Percentiles rank a stretch among this genome's conserved stretches.
Evolutionary conservation across 2,113 vertebrate genomes (phyloP).

Genomic region (Mobula hypostoma): DNA sequence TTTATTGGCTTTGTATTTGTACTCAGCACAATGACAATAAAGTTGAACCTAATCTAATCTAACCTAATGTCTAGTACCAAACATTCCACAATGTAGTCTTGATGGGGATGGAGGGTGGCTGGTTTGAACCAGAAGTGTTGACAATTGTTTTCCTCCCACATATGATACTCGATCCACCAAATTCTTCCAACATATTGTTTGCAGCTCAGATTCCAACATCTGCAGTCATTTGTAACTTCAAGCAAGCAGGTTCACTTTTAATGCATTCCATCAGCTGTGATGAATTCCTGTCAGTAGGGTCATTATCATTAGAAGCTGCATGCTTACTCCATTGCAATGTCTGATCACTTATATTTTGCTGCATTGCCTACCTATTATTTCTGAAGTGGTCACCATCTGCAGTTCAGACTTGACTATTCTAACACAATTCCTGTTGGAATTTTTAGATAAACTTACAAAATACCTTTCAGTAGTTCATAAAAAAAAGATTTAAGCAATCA

Average conservation of each 20-base stretch:
- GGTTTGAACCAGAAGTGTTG: no score
- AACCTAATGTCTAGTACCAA: not conserved
- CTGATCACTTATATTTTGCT: not conserved
- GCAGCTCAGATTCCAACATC: no score
- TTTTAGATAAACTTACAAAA: not conserved
- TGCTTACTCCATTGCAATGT: not conserved
- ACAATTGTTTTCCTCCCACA: no score
- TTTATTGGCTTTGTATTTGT: no score
- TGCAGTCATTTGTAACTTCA: not conserved
- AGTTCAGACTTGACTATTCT: not conserved
- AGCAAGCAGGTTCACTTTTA: not conserved
- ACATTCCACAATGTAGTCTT: not conserved
- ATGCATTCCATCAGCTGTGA: not conserved
- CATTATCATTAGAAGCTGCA: not conserved
- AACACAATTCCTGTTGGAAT: not conserved
- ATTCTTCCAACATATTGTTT: no score
- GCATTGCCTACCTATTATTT: not conserved
- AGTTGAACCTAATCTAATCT: no score
- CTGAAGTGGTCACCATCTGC: not conserved
- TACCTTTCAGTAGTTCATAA: not conserved
- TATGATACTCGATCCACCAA: no score
- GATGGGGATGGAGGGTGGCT: no score
- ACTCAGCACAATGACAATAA: no score
- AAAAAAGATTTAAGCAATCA: not conserved
- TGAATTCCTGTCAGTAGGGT: not conserved